These are phyloP conservation scores for Scophthalmus maximus DNA, from an alignment of 2,113 vertebrate genomes.

Conservation along the genomic window DNA sequence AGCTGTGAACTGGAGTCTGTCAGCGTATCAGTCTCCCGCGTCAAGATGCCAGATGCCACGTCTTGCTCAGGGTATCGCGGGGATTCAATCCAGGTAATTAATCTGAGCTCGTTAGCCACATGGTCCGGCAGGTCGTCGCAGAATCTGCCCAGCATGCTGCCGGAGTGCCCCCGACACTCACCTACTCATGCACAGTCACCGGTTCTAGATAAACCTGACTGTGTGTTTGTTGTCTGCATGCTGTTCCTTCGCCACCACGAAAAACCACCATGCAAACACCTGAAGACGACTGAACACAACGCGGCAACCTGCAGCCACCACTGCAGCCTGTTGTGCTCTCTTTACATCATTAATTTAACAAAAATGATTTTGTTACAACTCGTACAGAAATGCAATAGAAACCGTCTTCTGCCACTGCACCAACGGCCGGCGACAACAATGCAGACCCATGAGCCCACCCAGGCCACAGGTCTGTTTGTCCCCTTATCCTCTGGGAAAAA, in stretches of 20 bases:
- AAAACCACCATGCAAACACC: background rate
- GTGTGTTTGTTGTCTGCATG: slow-evolving; percentile 8
- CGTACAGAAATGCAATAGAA: too few relatives aligned
- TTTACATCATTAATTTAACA: too few relatives aligned
- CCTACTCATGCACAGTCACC: slow-evolving; percentile 15
- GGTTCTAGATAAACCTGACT: slow-evolving; percentile 22
- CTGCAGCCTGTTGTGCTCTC: too few relatives aligned
- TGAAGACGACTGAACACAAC: background rate
- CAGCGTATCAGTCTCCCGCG: slow-evolving; percentile 55
- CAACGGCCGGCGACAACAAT: too few relatives aligned
- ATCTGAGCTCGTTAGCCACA: slow-evolving; percentile 77
- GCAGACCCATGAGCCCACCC: too few relatives aligned
- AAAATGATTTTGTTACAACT: too few relatives aligned
- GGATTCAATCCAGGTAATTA: slow-evolving; percentile 73
- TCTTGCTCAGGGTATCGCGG: slow-evolving; percentile 54
- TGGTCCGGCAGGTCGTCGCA: slow-evolving; percentile 46
- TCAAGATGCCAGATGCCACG: slow-evolving; percentile 62
- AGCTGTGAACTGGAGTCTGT: slow-evolving; percentile 64
- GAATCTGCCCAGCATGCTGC: slow-evolving; percentile 21
- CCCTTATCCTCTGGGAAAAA: too few relatives aligned
- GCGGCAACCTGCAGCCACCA: too few relatives aligned
- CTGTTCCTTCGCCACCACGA: too few relatives aligned
- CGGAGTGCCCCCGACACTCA: slow-evolving; percentile 28
- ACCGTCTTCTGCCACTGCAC: too few relatives aligned
- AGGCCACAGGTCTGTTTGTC: too few relatives aligned